Base-by-base conservation (phyloP, 1,140 invertebrate species). In the Drosophila kohkoa region DNA sequence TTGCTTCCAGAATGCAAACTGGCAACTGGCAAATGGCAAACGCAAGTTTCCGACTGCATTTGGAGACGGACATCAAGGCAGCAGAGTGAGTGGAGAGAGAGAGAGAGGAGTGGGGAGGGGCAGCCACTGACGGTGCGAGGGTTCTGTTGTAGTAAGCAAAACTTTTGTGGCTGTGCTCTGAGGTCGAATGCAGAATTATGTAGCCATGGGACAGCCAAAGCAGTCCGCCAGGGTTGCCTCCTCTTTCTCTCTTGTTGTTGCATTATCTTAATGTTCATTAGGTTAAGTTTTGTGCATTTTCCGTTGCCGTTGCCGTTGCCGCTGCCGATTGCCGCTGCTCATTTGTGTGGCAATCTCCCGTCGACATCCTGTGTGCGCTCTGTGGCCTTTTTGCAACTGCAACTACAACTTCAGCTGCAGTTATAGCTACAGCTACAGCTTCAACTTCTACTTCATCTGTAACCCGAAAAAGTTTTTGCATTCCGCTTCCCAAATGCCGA, bases 201-300 rank as follows among this genome's bases (percentile, higher is more conserved):
- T 66, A 48, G 75, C 15, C 38, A 6, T 28, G 43, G 68, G 65
- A 62, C n/a, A 11, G 43, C 30, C 30, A 35, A 63, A 7, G 13
- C 28, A 30, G 5, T 25, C 35, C 45, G 13, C 35, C 30, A 32
- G 66, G 46, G 63, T 70, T 46, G 11, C 30, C 7, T 25, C n/a
- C 15, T 20, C 45, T 28, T 25, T 16, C 54, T 51, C 30, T 7
- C 3, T 73, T 88, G 73, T 78, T 83, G 85, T 85, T 90, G 85
- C 85, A 88, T 89, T 88, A 88, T 89, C 85, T 88, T 89, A 88
- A 88, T 89, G 85, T 88, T 88, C 85, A 88, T 88, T 89, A 81
- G 83, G 81, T 88, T 89, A 88, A 89, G 83, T 88, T 87, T 88
- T 81, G 83, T 81, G 83, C 81, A 89, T 83, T 88, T 87, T 81